A percentile compares a stretch with the other conserved stretches of the same genome.
phyloP scores from a whole-genome alignment of 2,113 vertebrate species.

The Benitochromis conjunctus region DNA sequence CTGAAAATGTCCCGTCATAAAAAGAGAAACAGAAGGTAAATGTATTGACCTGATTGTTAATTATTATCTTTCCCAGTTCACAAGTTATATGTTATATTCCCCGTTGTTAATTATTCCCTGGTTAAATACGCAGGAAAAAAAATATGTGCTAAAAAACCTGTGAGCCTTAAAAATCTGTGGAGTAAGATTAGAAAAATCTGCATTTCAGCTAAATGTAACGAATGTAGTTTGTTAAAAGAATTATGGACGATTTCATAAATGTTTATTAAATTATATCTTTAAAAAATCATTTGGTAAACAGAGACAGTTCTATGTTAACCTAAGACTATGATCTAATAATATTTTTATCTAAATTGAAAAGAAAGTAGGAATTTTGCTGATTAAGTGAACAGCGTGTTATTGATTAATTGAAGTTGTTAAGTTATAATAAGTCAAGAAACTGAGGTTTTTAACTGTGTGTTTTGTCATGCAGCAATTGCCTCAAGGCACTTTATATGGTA shows the following conservation, averaged over 20 bases:
- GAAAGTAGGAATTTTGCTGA: not conserved
- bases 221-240: not conserved
- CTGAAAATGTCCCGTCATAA: not conserved
- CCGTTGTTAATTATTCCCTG: not conserved
- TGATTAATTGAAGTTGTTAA: not conserved
- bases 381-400: not conserved
- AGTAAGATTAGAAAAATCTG: not conserved
- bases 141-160: not conserved
- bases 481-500: not conserved
- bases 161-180: not conserved
- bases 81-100: not conserved
- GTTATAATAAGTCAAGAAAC: not conserved
- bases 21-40: not conserved
- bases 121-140: not conserved
- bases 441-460: no score
- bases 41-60: not conserved
- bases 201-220: not conserved
- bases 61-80: not conserved
- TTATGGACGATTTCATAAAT: not conserved
- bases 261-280: not conserved
- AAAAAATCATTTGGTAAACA: not conserved
- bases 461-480: no score
- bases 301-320: not conserved
- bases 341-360: not conserved
- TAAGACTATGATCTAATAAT: not conserved